phyloP scores from a whole-genome alignment of 2,113 vertebrate species.

The Solea solea region DNA sequence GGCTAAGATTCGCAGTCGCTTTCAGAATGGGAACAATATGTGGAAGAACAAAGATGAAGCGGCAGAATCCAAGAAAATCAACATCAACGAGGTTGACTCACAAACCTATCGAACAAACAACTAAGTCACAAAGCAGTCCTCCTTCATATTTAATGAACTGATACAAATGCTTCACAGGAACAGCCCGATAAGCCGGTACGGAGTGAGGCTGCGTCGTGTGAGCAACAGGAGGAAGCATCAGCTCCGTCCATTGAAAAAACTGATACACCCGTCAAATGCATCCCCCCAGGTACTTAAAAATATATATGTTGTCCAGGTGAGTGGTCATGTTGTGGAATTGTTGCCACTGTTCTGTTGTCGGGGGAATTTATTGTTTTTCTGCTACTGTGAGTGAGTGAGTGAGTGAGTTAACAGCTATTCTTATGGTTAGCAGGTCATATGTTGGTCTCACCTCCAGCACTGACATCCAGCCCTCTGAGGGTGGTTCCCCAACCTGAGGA shows the following conservation, averaged over 20 bases:
- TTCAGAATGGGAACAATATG: conserved; percentile 86
- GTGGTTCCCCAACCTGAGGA: not conserved
- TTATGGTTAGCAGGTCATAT: conserved; percentile 11
- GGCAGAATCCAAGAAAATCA: conserved; percentile 59
- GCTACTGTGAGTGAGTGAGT: too few species aligned
- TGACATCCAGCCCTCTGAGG: conserved; percentile 68
- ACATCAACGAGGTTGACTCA: conserved; percentile 73
- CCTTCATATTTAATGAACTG: not conserved
- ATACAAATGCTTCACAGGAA: conserved; percentile 29
- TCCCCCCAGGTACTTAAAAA: conserved; percentile 50
- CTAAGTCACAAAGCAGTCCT: not conserved
- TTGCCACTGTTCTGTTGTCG: too few species aligned
- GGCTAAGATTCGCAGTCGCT: conserved; percentile 86
- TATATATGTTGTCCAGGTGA: too few species aligned
- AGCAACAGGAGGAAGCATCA: conserved; percentile 24
- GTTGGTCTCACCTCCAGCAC: conserved; percentile 19
- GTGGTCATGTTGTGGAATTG: too few species aligned
- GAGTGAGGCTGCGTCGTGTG: not conserved
- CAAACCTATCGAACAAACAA: not conserved
- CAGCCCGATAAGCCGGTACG: conserved; percentile 18
- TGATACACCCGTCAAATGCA: not conserved
- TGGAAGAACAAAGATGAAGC: conserved; percentile 81
- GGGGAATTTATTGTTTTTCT: too few species aligned
- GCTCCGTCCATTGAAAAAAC: conserved; percentile 7
- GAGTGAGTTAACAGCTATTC: not conserved